Percentiles rank a stretch among this genome's conserved stretches.
These are phyloP conservation scores for Agelas oroides DNA, from an alignment of 37 sponge, comb jelly and placozoan species.

Conservation along the genomic window DNA sequence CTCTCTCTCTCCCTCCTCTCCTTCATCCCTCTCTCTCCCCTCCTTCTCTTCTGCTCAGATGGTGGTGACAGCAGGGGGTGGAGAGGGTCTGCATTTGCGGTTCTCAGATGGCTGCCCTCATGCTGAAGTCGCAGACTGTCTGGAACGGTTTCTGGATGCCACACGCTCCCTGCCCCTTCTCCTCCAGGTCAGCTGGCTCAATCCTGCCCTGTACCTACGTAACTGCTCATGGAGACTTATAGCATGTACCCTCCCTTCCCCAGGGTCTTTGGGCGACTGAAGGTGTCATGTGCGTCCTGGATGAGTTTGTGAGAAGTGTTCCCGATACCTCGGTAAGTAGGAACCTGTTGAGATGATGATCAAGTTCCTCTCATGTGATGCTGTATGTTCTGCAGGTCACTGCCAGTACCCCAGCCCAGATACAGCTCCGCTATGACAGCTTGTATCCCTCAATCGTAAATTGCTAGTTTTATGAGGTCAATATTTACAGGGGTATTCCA, in stretches of 20 bases:
- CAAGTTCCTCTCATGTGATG: too few relatives aligned
- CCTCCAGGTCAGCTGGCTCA: slow-evolving; percentile 18
- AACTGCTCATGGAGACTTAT: neutral
- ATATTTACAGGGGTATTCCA: too few relatives aligned
- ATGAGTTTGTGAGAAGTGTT: neutral
- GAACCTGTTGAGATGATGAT: neutral
- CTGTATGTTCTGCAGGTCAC: neutral
- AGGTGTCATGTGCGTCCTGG: neutral
- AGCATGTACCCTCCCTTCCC: neutral
- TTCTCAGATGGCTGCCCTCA: slow-evolving; percentile 40
- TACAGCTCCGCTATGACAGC: slow-evolving; percentile 50
- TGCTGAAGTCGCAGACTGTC: neutral
- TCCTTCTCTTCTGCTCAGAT: too few relatives aligned
- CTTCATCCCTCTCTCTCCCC: too few relatives aligned
- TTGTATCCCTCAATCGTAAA: slow-evolving; percentile 53
- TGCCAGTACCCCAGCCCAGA: slow-evolving; percentile 20
- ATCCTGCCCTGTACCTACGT: neutral
- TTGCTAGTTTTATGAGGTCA: too few relatives aligned
- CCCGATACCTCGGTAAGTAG: neutral
- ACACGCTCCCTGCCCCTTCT: slow-evolving; percentile 54
- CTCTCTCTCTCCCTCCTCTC: too few relatives aligned
- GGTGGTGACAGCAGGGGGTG: too few relatives aligned
- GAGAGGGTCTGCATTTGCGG: neutral
- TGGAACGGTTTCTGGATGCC: slow-evolving; percentile 11
- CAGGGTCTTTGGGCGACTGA: slow-evolving; percentile 49